phyloP scores from a whole-genome alignment of 2,113 vertebrate genomes.

The Cervus canadensis region DNA sequence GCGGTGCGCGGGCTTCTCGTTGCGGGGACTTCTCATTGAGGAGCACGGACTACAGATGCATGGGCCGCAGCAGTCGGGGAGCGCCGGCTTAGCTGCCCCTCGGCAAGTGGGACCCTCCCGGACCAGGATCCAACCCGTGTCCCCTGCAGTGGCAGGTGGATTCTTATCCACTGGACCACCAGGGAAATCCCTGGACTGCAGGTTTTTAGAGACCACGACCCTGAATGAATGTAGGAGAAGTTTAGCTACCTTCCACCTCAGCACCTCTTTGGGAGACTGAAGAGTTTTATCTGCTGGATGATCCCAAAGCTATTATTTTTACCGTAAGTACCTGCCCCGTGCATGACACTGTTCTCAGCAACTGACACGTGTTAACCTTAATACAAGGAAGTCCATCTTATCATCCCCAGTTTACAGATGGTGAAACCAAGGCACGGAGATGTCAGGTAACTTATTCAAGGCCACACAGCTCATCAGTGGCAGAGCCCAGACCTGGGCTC shows the following conservation, averaged over 20 bases:
- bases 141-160: background rate
- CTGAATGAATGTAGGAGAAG: background rate
- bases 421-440: background rate
- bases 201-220: background rate
- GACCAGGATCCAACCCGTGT: background rate
- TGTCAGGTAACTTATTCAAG: background rate
- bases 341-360: background rate
- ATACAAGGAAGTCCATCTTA: accelerated
- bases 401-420: background rate
- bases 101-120: background rate
- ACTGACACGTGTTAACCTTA: accelerated
- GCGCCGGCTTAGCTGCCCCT: background rate
- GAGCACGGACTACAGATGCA: accelerated
- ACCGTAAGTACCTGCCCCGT: background rate
- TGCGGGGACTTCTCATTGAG: background rate
- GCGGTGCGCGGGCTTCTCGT: accelerated
- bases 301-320: background rate
- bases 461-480: background rate
- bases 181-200: background rate
- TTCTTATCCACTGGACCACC: background rate
- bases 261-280: background rate
- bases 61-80: background rate
- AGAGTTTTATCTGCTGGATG: background rate
- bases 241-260: background rate
- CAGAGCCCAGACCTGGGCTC: background rate